Conservation (phyloP, 2,888 invertebrate genomes). For the Drosophila multiciliata region DNA sequence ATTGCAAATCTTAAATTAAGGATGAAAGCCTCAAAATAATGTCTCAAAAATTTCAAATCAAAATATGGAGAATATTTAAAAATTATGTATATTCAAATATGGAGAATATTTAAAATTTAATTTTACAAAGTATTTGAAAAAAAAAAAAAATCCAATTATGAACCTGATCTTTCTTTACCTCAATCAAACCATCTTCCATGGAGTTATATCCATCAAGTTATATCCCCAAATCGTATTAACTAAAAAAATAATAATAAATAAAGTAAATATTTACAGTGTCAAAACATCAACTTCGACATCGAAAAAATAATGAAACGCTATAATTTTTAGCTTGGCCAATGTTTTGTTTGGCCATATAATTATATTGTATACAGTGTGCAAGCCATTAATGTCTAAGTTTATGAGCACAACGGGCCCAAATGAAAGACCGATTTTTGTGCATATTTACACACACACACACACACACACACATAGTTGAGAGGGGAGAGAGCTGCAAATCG, state of each 20-base stretch:
- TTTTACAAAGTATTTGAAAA: not conserved
- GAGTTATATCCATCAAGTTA: too few species aligned
- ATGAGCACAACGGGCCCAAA: slow-evolving; percentile 13
- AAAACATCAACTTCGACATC: slow-evolving; percentile 17
- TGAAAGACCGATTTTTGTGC: not conserved
- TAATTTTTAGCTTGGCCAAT: slow-evolving; percentile 11
- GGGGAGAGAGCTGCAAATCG: too few species aligned
- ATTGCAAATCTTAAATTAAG: not conserved
- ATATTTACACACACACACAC: not conserved
- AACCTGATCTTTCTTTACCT: not conserved
- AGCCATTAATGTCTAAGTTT: slow-evolving; percentile 43
- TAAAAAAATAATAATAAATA: slow-evolving; percentile 19
- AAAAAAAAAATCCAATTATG: too few species aligned
- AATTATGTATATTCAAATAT: not conserved
- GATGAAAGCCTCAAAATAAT: not conserved
- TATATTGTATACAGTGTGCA: slow-evolving; percentile 24
- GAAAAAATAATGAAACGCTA: slow-evolving; percentile 5
- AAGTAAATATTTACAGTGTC: slow-evolving; percentile 41
- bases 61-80: not conserved
- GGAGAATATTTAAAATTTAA: not conserved
- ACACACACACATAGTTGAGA: not conserved
- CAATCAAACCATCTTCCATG: too few species aligned
- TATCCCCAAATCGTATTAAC: not conserved
- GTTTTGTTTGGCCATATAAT: slow-evolving; percentile 27
- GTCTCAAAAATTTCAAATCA: not conserved